These are phyloP conservation scores for Archocentrus centrarchus DNA, from an alignment of 2,113 vertebrate species.

Conservation along the genomic window DNA sequence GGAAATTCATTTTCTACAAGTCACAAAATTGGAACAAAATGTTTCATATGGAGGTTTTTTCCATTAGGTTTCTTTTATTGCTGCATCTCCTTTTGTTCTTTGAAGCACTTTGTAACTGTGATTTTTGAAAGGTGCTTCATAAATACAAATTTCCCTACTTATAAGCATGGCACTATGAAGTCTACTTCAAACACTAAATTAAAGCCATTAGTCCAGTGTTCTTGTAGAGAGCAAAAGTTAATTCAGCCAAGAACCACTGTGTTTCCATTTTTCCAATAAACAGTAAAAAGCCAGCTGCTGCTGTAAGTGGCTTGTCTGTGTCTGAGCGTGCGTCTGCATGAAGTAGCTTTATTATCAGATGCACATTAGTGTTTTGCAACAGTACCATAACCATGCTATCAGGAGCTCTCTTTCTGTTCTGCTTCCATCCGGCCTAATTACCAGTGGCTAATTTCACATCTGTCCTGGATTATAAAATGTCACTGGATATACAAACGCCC, in stretches of 20 bases:
- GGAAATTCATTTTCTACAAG: slow-evolving; percentile 30
- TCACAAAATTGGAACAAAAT: slow-evolving; percentile 33
- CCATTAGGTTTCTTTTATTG: slow-evolving; percentile 37
- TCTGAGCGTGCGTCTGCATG: slow-evolving; percentile 54
- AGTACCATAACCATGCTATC: slow-evolving; percentile 43
- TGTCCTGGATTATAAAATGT: slow-evolving; percentile 71
- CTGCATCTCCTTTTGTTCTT: slow-evolving; percentile 20
- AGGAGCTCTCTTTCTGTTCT: slow-evolving; percentile 46
- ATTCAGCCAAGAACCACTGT: slow-evolving; percentile 44
- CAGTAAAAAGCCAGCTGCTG: slow-evolving; percentile 65
- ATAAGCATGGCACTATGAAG: slow-evolving; percentile 33
- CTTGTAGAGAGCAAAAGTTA: slow-evolving; percentile 56
- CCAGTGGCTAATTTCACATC: slow-evolving; percentile 69
- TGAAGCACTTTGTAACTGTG: slow-evolving; percentile 34
- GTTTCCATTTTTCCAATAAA: slow-evolving; percentile 63
- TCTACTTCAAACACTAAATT: slow-evolving; percentile 56
- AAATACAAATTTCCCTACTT: slow-evolving; percentile 42
- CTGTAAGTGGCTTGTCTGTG: slow-evolving; percentile 52
- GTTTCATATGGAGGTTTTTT: slow-evolving; percentile 23
- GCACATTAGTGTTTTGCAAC: slow-evolving; percentile 51
- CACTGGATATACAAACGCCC: slow-evolving; percentile 56
- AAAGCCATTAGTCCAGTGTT: slow-evolving; percentile 60
- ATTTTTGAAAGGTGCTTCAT: slow-evolving; percentile 44
- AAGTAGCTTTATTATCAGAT: slow-evolving; percentile 65
- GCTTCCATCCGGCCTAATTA: slow-evolving; percentile 62